Percentiles rank a stretch among this genome's conserved stretches.
Evolutionary conservation across 2,888 invertebrate genomes (phyloP).

Genomic region (Hypolimnas misippus): DNA sequence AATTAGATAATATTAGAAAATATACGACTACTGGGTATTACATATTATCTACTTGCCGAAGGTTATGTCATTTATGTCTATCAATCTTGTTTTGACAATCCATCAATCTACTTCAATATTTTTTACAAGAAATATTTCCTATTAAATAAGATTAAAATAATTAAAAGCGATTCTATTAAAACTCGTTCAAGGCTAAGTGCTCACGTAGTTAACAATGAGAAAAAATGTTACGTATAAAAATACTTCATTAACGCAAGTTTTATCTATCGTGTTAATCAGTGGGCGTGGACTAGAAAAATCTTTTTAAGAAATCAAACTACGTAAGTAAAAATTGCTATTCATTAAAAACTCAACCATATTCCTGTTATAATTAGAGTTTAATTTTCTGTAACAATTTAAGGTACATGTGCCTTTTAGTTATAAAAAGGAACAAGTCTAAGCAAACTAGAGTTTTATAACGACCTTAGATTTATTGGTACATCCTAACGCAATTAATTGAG

Average conservation of each 20-base stretch:
- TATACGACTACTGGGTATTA: too few species aligned
- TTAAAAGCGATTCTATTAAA: conserved; percentile 24
- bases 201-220: conserved; percentile 71
- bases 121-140: neutral
- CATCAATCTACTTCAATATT: too few species aligned
- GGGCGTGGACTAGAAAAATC: conserved; percentile 73
- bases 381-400: conserved; percentile 30
- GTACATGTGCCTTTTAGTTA: conserved; percentile 13
- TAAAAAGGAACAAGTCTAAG: conserved; percentile 50
- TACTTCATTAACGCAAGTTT: conserved; percentile 74
- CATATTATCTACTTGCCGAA: too few species aligned
- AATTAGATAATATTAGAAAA: too few species aligned
- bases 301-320: conserved; percentile 49
- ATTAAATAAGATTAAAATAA: neutral
- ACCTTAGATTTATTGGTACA: conserved; percentile 70
- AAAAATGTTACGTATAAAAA: conserved; percentile 75
- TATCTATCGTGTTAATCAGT: conserved; percentile 76
- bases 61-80: too few species aligned
- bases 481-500: conserved; percentile 68
- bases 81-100: too few species aligned
- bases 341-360: conserved; percentile 40
- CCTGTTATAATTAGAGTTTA: conserved; percentile 32
- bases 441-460: conserved; percentile 68
- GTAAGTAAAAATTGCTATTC: conserved; percentile 25
- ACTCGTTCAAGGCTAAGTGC: conserved; percentile 43